Base-by-base conservation (phyloP, 2,888 invertebrate genomes). In the Phorcus lineatus region DNA sequence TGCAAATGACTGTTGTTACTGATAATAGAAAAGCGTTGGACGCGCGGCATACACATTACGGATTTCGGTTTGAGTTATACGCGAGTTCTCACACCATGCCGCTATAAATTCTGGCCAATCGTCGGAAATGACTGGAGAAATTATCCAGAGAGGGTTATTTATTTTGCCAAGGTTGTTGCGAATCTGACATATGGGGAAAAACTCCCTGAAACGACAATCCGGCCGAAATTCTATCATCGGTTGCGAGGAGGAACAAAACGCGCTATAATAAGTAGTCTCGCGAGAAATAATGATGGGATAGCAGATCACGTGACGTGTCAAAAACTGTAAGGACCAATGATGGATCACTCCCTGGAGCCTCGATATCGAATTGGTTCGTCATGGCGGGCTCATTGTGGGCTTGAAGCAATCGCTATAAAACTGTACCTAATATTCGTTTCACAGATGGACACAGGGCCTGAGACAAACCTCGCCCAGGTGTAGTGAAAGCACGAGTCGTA, bases 261-360 rank as follows among this genome's bases (percentile, higher is more conserved):
- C 78, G 84, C 81, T 82, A 82, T 85, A 83, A 85, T 85, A 85
- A 85, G 84, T 81, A 81, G 79, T 81, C 83, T 83, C 82, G 79
- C 67, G 80, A 83, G 84, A 83, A 83, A 82, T 83, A 85, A 85
- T 85, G 84, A 82, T 83, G 83, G 84, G 84, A 85, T 85, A 83
- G 74, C 78, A 78, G 80, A 81, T 82, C 83, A 82, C 84, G 84
- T 84, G 84, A 84, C 77, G 80, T 80, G 81, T 74, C 80, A 80
- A 62, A 74, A 80, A 78, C 79, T 80, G 83, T 80, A 82, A 81
- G 77, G 82, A 82, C 82, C 79, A 80, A 81, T 85, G 84, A 85
- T 85, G 79, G 83, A 85, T 85, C 80, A 75, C 52, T 83, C 83
- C 81, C 83, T 82, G 47, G 82, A 75, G 83, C 80, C 83, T 79